These are phyloP conservation scores for Perca flavescens DNA, from an alignment of 2,113 vertebrate species.

Conservation along the genomic window DNA sequence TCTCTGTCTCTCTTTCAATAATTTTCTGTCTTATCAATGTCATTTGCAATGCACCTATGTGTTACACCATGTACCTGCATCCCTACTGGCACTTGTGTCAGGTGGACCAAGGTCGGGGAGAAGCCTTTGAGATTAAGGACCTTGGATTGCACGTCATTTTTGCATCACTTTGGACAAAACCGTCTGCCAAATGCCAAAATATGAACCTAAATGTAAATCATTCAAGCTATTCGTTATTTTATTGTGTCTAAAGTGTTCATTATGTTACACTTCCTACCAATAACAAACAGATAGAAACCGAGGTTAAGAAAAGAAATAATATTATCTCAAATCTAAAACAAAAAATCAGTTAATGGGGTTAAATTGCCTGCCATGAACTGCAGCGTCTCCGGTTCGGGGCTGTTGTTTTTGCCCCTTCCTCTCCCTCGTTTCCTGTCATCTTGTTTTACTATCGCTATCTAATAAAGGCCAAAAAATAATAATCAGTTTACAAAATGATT, in stretches of 20 bases:
- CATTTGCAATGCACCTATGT: too few species aligned
- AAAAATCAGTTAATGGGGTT: background rate
- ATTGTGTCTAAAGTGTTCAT: too few species aligned
- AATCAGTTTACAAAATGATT: background rate
- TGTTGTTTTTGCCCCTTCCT: background rate
- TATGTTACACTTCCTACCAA: too few species aligned
- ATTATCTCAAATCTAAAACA: background rate
- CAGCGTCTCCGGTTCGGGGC: background rate
- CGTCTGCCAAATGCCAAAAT: too few species aligned
- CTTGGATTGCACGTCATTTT: background rate
- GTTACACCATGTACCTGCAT: background rate
- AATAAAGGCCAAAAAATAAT: background rate
- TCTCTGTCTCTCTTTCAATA: background rate
- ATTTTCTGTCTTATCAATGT: background rate
- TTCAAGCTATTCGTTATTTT: too few species aligned
- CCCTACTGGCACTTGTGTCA: background rate
- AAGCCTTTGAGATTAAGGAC: too few species aligned
- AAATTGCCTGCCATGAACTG: background rate
- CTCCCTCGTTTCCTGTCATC: background rate
- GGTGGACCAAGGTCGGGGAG: too few species aligned
- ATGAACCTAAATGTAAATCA: too few species aligned
- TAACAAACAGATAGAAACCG: too few species aligned
- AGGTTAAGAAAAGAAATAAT: background rate
- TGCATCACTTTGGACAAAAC: background rate
- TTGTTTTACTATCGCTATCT: background rate